Conservation (phyloP, 2,888 invertebrate genomes). For the Drosophila fulvimacula region DNA sequence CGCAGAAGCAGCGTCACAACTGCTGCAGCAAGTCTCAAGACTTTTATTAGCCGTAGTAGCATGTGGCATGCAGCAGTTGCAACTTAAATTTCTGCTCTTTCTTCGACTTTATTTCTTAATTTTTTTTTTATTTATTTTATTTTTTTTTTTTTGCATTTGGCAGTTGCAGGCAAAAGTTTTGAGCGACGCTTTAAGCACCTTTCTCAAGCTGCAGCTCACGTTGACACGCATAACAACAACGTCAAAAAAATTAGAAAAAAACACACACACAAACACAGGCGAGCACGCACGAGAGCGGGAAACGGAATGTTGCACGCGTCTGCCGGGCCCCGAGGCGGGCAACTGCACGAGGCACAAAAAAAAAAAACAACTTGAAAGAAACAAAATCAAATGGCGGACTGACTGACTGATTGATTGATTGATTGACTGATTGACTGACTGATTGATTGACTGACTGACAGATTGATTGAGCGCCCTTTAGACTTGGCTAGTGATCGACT, state of each 20-base stretch:
- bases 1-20: slow-evolving; percentile 21
- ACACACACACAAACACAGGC: slow-evolving; percentile 14
- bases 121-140: not conserved
- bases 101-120: not conserved
- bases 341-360: slow-evolving; percentile 9
- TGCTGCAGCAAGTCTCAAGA: slow-evolving; percentile 35
- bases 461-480: slow-evolving; percentile 2
- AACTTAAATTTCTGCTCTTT: not conserved
- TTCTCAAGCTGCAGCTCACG: slow-evolving; percentile 38
- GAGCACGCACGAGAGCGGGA: slow-evolving; percentile 54
- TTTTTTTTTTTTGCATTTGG: slow-evolving; percentile 5
- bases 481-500: slow-evolving; percentile 2
- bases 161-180: slow-evolving; percentile 20
- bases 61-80: slow-evolving; percentile 25
- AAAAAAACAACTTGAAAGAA: not conserved
- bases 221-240: slow-evolving; percentile 62
- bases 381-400: slow-evolving; percentile 1
- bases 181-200: slow-evolving; percentile 64
- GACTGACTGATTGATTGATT: slow-evolving; percentile 6
- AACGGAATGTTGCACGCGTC: slow-evolving; percentile 50
- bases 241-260: slow-evolving; percentile 20
- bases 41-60: slow-evolving; percentile 23
- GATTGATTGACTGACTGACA: slow-evolving; percentile 4
- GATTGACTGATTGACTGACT: not conserved
- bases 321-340: slow-evolving; percentile 49